Conservation (phyloP, 2,113 vertebrate species). For the Cyphomyrus plagiostoma region DNA sequence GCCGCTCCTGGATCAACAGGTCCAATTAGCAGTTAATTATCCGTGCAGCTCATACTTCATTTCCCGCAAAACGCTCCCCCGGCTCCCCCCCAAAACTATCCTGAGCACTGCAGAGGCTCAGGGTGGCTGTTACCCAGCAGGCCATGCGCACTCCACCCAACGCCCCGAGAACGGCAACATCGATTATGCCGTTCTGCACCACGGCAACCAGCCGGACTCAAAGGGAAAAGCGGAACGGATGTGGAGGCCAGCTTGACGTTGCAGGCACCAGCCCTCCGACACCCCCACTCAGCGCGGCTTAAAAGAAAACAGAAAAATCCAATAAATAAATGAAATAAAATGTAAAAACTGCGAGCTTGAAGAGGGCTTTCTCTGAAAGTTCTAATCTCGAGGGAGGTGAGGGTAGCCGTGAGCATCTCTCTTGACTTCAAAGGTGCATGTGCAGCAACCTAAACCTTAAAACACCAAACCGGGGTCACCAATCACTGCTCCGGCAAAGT, state of each 20-base stretch:
- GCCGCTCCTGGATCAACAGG: background rate
- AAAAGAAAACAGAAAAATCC: slow-evolving; percentile 15
- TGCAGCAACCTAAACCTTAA: background rate
- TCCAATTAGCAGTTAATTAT: background rate
- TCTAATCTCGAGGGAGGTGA: slow-evolving; percentile 6
- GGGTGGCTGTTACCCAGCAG: background rate
- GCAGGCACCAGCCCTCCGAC: background rate
- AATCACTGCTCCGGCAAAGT: background rate
- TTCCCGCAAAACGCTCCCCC: background rate
- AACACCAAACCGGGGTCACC: background rate
- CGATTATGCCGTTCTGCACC: background rate
- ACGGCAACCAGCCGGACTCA: background rate
- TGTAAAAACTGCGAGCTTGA: background rate
- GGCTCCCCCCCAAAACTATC: background rate
- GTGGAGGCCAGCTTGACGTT: background rate
- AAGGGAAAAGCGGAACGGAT: background rate
- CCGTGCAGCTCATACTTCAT: background rate
- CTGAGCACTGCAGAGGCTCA: background rate
- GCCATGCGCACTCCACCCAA: background rate
- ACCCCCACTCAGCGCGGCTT: background rate
- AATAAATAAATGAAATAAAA: slow-evolving; percentile 21
- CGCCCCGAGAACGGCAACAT: background rate
- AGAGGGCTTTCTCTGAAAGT: slow-evolving; percentile 2
- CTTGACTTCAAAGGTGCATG: slow-evolving; percentile 19
- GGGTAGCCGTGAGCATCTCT: slow-evolving; percentile 11